phyloP scores from a whole-genome alignment of 2,888 invertebrate genomes.

The Idaea biselata region DNA sequence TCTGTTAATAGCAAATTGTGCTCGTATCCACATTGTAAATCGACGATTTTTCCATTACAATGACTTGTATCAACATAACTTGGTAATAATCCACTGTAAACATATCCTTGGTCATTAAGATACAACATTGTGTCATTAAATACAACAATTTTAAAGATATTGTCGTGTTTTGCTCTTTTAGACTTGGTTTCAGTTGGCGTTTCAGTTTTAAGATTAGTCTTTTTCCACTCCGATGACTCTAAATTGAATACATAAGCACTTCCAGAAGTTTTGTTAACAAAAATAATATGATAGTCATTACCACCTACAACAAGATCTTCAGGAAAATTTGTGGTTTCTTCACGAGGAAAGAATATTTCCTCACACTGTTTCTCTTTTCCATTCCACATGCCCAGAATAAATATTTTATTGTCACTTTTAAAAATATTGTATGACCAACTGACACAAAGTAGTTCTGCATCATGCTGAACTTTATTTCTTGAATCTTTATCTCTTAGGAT shows the following conservation, averaged over 20 bases:
- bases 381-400: conserved; percentile 54
- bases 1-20: conserved; percentile 87
- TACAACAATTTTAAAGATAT: conserved; percentile 44
- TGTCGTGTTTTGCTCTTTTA: conserved; percentile 38
- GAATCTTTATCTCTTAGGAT: not conserved
- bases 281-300: conserved; percentile 55
- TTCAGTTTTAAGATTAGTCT: conserved; percentile 43
- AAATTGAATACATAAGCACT: conserved; percentile 50
- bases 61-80: conserved; percentile 80
- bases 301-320: conserved; percentile 44
- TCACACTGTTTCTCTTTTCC: conserved; percentile 44
- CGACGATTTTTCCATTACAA: conserved; percentile 75
- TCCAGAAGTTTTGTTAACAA: conserved; percentile 40
- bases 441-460: conserved; percentile 41
- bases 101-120: conserved; percentile 50
- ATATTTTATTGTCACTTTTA: conserved; percentile 40
- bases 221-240: conserved; percentile 39
- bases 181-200: conserved; percentile 31
- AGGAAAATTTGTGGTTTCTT: conserved; percentile 21
- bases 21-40: conserved; percentile 89
- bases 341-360: conserved; percentile 45
- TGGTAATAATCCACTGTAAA: conserved; percentile 82
- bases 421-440: conserved; percentile 71
- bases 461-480: conserved; percentile 10
- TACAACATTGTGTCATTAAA: conserved; percentile 48